Evolutionary conservation across 2,888 invertebrate genomes (phyloP).

Genomic region (Tetramorium bicarinatum): DNA sequence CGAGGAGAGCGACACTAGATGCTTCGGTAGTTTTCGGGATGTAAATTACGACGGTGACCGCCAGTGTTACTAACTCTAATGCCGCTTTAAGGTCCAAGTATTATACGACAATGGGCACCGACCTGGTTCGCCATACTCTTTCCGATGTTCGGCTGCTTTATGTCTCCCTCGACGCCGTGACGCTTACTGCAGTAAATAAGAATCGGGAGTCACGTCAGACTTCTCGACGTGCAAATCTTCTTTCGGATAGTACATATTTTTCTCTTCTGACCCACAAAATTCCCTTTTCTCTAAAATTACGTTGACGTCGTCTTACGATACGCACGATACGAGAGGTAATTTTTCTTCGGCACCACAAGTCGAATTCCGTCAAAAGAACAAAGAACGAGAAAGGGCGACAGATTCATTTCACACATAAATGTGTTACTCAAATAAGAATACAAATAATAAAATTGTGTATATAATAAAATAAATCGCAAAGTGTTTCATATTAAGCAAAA

Average conservation of each 20-base stretch:
- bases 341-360: background rate
- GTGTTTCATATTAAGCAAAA: background rate
- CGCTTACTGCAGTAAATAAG: slow-evolving; percentile 72
- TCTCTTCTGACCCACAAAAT: slow-evolving; percentile 33
- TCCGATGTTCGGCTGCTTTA: slow-evolving; percentile 81
- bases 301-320: slow-evolving; percentile 1
- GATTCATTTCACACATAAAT: background rate
- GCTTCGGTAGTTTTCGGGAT: slow-evolving; percentile 55
- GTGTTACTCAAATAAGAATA: background rate
- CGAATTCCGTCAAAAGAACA: background rate
- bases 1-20: slow-evolving; percentile 54
- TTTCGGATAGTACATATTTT: slow-evolving; percentile 60
- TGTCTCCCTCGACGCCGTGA: slow-evolving; percentile 77
- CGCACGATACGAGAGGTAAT: background rate
- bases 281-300: slow-evolving; percentile 29
- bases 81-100: slow-evolving; percentile 65
- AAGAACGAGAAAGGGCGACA: background rate
- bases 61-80: slow-evolving; percentile 63
- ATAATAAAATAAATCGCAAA: background rate
- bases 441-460: background rate
- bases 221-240: slow-evolving; percentile 61
- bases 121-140: slow-evolving; percentile 76
- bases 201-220: slow-evolving; percentile 57
- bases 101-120: slow-evolving; percentile 72
- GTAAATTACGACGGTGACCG: slow-evolving; percentile 63